Evolutionary conservation across 2,888 invertebrate genomes (phyloP), one percentile per base, ranked within the genome.

Genomic region (Willowsia nigromaculata): DNA sequence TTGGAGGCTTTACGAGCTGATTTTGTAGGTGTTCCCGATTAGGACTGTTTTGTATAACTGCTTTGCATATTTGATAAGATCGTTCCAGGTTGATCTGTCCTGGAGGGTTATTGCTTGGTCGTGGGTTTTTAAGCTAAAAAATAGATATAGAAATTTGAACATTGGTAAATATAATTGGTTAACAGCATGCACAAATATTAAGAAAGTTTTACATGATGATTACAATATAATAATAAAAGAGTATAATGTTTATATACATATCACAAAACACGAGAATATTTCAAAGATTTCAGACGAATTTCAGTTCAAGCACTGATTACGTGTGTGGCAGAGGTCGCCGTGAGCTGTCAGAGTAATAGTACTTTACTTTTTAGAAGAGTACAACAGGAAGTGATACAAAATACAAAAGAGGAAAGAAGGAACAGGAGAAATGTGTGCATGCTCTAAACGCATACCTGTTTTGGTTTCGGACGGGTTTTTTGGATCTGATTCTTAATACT

Each of bases 81-180:
- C 99, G 95, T 94, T 98, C 98, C 84, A 98, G 94, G 94, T 99
- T 98, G 47, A 98, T 97, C 4, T 97, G 97, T 0, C 98, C 98
- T 0, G 97, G 98, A 0, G 98, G 97, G 90, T 97, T 96, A 94
- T 96, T 96, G 15, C 62, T 33, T 0, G 78, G 65, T 27, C 86
- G 22, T 0, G 76, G 83, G 7, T 40, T 30, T 68, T 91, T 91
- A 3, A 90, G 71, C 90, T 91, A 40, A 53, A 84, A 74, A n/a
- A n/a, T n/a, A 15, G 37, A 56, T 40, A 22, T 59, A 11, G 22
- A n/a, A 76, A 22, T 30, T 30, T 47, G 22, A 30, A n/a, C n/a
- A n/a, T n/a, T n/a, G n/a, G n/a, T n/a, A n/a, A n/a, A n/a, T n/a
- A n/a, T n/a, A 68, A 18, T 68, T 11, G 2, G n/a, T 13, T 0